Evolutionary conservation across 2,113 vertebrate species (phyloP), one percentile per base, ranked within the genome.

Genomic region (Psilopsiagon aurifrons): DNA sequence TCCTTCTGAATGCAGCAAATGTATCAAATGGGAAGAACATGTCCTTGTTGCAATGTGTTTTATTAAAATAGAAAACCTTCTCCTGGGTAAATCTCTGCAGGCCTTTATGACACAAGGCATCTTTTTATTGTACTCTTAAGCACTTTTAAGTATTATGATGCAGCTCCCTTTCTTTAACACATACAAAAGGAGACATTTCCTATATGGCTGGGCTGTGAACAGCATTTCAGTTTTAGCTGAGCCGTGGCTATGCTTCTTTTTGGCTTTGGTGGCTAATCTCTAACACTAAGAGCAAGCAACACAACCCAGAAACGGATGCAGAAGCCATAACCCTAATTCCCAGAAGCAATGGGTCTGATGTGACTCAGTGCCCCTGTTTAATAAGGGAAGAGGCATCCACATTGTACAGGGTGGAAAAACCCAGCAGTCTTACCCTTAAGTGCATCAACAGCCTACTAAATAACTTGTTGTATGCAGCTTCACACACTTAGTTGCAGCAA

Each of bases 31-130:
- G 62, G 66, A 90, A 59, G 57, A 94, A 35, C 44, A 18, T 1
- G 23, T 22, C 74, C 87, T 80, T 54, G 62, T 24, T 92, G 71
- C 54, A 55, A 28, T 75, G 49, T 33, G 39, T 64, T 96, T 83
- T 74, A 86, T 88, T 67, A 59, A 86, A 95, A 78, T 4, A 83
- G 59, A 62, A 94, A 77, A 35, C 29, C 17, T 86, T 60, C 71
- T 64, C 64, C 73, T 5, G 20, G 52, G 79, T 60, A 83, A 68
- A 88, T 63, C 79, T 86, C 73, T 74, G 55, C 31, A 39, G 91
- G 63, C 23, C 33, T n/a, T 74, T 47, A 5, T 15, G 59, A 66
- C 82, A 90, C 4, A 4, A 73, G 67, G 39, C 67, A 83, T 77
- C 71, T 51, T 51, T 83, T 83, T 55, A 55, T 19, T 68, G 43